phyloP scores from a whole-genome alignment of 2,113 vertebrate species.

The Heptranchias perlo region DNA sequence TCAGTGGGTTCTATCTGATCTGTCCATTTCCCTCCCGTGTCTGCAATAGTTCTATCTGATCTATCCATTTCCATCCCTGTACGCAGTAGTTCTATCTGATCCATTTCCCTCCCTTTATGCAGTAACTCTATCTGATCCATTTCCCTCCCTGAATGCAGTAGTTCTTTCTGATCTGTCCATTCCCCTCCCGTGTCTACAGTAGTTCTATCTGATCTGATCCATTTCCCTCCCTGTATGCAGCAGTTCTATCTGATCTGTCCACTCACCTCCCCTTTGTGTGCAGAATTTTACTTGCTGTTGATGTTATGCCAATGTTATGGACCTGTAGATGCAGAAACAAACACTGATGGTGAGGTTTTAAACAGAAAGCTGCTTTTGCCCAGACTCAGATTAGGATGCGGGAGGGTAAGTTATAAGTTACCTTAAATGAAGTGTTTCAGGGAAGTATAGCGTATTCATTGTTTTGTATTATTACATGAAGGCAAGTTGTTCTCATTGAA shows the following conservation, averaged over 20 bases:
- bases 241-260: not conserved
- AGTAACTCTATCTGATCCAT: not conserved
- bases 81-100: not conserved
- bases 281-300: not conserved
- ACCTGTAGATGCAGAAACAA: not conserved
- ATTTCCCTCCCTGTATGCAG: not conserved
- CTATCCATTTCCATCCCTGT: not conserved
- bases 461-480: not conserved
- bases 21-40: not conserved
- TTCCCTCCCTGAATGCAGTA: no score
- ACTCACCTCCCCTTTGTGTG: not conserved
- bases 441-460: not conserved
- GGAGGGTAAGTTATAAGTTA: not conserved
- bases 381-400: not conserved
- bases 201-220: not conserved
- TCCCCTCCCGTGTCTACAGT: not conserved
- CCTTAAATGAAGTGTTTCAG: not conserved
- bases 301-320: not conserved
- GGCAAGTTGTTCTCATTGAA: not conserved
- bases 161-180: not conserved
- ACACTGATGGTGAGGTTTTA: not conserved
- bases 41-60: not conserved
- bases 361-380: not conserved
- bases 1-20: not conserved
- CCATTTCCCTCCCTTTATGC: no score